Evolutionary conservation across 2,797 vertebrate species (phyloP), one percentile per base, ranked within the genome.

Genomic region (Syngnathus acus): DNA sequence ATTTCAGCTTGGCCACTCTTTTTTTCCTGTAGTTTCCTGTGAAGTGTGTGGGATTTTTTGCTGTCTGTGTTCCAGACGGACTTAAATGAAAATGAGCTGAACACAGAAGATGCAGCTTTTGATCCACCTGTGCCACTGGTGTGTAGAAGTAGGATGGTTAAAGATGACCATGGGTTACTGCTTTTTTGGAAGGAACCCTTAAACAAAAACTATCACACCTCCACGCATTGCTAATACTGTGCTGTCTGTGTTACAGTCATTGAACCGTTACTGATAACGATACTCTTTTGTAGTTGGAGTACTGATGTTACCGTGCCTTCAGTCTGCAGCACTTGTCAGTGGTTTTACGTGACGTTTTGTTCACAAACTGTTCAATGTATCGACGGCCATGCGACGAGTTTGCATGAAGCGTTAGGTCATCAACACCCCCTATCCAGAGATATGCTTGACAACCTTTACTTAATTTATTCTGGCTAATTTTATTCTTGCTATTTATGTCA

Each of bases 291-390:
- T 82, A 64, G 48, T 63, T 70, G 39, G 62, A 79, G 73, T 74
- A 68, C 76, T 76, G 67, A 80, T 71, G 77, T 88, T 72, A 77
- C 77, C 80, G 88, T 91, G 89, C 90, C 90, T 92, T 86, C 67
- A 69, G 67, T 80, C 76, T 81, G 76, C 77, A 79, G 66, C 58
- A 62, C 72, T 23, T 75, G 67, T 82, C 23, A 39, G 75, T 73
- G 68, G 66, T 80, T 65, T 42, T 64, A 65, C 48, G 66, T 78
- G 65, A 57, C 65, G 67, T 66, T 48, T 47, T 72, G 61, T 67
- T 64, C 19, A 32, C 65, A 60, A 65, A 38, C 9, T 14, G 17
- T 53, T 11, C 14, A 39, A 5, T 43, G 67, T 71, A 58, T 72
- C 0, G 23, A 70, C 10, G 37, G 75, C 65, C 75, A 39, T 67